A percentile compares a stretch with the other conserved stretches of the same genome.
These are phyloP conservation scores for Cyprinodon diabolis DNA, from an alignment of 2,797 vertebrate genomes.

Conservation along the genomic window DNA sequence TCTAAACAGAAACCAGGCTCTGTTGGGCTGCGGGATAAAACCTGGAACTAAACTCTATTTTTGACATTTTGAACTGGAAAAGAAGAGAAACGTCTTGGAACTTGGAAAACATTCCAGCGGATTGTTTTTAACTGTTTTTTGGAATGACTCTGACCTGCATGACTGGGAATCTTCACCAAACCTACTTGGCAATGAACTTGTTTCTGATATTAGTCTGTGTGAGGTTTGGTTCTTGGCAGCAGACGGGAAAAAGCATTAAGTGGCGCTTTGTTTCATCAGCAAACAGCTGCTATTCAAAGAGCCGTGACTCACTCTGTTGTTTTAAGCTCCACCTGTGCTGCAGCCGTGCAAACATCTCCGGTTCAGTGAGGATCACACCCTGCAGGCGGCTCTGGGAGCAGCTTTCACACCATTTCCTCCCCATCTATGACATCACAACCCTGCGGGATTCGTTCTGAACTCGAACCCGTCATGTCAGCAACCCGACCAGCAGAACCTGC, in stretches of 20 bases:
- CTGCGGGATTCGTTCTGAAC: not conserved
- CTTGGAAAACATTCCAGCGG: too few species aligned
- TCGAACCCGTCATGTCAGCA: not conserved
- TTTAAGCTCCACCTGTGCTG: not conserved
- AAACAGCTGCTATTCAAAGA: constrained; percentile 9
- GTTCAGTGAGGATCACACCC: not conserved
- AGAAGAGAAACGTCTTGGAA: too few species aligned
- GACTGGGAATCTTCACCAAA: too few species aligned
- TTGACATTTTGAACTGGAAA: too few species aligned
- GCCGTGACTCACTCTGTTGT: constrained; percentile 4
- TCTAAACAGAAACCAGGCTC: too few species aligned
- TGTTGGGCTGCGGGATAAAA: too few species aligned
- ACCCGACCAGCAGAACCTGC: not conserved
- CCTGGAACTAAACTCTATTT: too few species aligned
- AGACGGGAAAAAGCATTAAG: not conserved
- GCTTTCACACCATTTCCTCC: not conserved
- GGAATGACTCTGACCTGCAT: too few species aligned
- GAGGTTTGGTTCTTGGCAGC: constrained; percentile 4
- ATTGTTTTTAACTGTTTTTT: too few species aligned
- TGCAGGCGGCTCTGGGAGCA: not conserved
- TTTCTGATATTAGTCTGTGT: not conserved
- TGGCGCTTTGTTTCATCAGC: constrained; percentile 4
- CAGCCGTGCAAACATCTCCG: not conserved
- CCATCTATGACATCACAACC: too few species aligned
- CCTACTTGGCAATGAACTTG: too few species aligned